Conservation (phyloP, 2,113 vertebrate genomes). For the Candoia aspera region DNA sequence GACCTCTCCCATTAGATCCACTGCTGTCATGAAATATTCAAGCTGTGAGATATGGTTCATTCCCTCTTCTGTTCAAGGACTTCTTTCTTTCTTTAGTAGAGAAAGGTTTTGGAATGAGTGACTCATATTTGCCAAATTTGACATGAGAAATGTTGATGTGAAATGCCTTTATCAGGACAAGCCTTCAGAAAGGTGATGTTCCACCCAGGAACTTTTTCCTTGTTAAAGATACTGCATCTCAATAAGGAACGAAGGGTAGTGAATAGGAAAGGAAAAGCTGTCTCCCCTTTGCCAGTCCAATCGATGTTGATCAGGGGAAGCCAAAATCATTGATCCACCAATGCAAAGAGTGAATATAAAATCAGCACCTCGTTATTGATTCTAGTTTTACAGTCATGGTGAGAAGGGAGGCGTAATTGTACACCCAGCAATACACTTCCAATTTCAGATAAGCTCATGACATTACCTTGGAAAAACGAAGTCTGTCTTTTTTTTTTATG, state of each 20-base stretch:
- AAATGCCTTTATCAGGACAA: constrained; percentile 79
- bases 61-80: constrained; percentile 72
- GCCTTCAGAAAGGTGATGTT: constrained; percentile 75
- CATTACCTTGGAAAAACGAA: neutral
- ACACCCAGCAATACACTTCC: neutral
- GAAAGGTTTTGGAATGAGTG: constrained; percentile 77
- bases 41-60: constrained; percentile 74
- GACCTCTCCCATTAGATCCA: constrained; percentile 82
- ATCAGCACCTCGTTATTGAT: neutral
- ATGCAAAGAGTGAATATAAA: constrained; percentile 2
- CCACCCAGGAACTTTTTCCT: constrained; percentile 70
- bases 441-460: neutral
- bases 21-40: constrained; percentile 80
- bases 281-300: constrained; percentile 40
- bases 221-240: constrained; percentile 73
- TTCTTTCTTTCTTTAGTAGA: constrained; percentile 52
- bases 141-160: constrained; percentile 75
- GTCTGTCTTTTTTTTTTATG: neutral
- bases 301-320: neutral
- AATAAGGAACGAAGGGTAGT: constrained; percentile 64
- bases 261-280: constrained; percentile 55
- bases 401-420: neutral
- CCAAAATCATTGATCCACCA: constrained; percentile 39
- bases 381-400: neutral
- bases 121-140: constrained; percentile 79